Base-by-base conservation (phyloP, 2,113 vertebrate genomes). In the Sigmodon hispidus region DNA sequence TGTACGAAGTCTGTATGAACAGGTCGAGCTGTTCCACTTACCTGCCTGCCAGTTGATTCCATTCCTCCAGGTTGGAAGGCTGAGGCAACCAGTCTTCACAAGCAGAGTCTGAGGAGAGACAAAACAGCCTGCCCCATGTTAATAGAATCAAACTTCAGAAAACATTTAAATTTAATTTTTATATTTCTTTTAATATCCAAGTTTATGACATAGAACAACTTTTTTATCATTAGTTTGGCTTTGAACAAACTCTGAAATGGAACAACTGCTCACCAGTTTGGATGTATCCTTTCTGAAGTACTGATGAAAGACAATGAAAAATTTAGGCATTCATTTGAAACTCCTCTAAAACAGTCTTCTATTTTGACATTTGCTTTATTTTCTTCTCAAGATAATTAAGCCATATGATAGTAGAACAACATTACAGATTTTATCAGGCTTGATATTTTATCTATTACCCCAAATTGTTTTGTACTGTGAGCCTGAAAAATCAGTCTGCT, bases 201-300 rank as follows among this genome's bases (percentile, higher is more conserved):
- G 52, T 65, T 73, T 55, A 81, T 86, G 48, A 52, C 43, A 91
- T 92, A 48, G 34, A 86, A 67, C 29, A 72, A 31, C 12, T 26
- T 87, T 96, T 89, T 96, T 80, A 79, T 85, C 40, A 69, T 59
- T 55, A 75, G 26, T 65, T 85, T 81, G n/a, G 43, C 31, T 91
- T 93, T 85, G 72, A 70, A 43, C 88, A 77, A 85, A 48, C 81
- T 93, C 61, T 95, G 57, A 96, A 90, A 45, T 29, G 52, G 21
- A 48, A 55, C 15, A 81, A 9, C 9, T 21, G 19, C 90, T 57
- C 90, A 81, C 24, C 31, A 87, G 75, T 83, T 70, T 63, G 63
- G 4, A 26, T 29, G 7, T 93, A 0, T 21, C 0, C 36, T 97
- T 93, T 59, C 75, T 76, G 69, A 79, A 34, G n/a, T 81, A 6